Conservation (phyloP, 2,113 vertebrate species). For the Antechinus stuartii region DNA sequence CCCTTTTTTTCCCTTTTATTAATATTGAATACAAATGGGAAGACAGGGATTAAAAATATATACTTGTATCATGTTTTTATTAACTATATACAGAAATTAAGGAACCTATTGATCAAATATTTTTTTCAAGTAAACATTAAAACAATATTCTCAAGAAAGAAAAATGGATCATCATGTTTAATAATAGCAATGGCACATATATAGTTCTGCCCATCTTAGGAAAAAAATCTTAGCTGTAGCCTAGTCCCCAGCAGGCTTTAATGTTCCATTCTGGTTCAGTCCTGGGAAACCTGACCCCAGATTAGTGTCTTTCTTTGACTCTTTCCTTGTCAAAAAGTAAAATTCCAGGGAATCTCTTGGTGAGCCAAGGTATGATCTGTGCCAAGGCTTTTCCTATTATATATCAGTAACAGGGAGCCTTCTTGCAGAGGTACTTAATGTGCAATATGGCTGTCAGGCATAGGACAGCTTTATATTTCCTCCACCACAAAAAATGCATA, state of each 20-base stretch:
- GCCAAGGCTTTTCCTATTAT: background rate
- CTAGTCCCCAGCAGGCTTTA: background rate
- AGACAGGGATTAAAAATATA: background rate
- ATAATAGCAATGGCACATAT: background rate
- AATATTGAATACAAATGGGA: background rate
- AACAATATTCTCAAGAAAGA: background rate
- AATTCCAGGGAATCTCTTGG: background rate
- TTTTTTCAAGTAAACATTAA: background rate
- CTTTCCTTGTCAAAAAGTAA: background rate
- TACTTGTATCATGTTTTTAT: background rate
- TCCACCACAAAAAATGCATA: background rate
- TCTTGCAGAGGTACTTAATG: background rate
- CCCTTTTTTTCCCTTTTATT: background rate
- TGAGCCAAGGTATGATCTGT: background rate
- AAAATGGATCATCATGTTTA: background rate
- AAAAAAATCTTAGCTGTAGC: background rate
- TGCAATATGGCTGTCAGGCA: background rate
- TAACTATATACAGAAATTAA: background rate
- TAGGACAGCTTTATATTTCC: background rate
- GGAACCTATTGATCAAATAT: background rate
- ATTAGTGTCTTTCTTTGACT: background rate
- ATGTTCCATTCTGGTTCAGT: background rate
- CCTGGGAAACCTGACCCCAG: background rate
- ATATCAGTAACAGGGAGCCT: background rate
- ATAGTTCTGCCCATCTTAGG: background rate